Evolutionary conservation across 2,797 vertebrate genomes (phyloP).

Genomic region (Pseudocheirus occidentalis): DNA sequence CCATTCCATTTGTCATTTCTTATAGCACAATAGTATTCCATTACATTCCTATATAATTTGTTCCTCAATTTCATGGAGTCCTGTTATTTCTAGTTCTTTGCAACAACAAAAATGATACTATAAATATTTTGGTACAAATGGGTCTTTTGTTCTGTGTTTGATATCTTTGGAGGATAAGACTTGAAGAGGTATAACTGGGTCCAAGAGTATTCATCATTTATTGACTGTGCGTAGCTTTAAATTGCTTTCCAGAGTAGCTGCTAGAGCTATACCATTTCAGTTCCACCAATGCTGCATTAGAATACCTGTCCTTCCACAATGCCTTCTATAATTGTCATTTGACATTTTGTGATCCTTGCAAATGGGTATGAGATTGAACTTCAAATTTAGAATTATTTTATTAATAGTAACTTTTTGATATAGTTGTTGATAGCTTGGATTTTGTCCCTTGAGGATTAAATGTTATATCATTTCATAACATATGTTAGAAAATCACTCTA

Average conservation of each 20-base stretch:
- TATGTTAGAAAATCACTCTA: not conserved
- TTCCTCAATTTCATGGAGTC: not conserved
- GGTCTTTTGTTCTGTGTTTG: not conserved
- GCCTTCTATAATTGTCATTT: not conserved
- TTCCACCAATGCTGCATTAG: not conserved
- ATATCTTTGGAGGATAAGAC: not conserved
- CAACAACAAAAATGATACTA: not conserved
- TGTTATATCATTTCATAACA: not conserved
- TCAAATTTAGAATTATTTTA: not conserved
- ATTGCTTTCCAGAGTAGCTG: not conserved
- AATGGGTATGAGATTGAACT: not conserved
- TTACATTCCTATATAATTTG: not conserved
- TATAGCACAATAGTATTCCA: not conserved
- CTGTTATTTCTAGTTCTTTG: not conserved
- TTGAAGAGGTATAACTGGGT: not conserved
- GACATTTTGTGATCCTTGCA: not conserved
- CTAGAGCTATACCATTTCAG: not conserved
- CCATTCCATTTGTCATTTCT: not conserved
- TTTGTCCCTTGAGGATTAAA: not conserved
- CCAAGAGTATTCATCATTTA: not conserved
- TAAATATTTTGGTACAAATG: not conserved
- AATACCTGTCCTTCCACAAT: not conserved
- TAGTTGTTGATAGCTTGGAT: not conserved
- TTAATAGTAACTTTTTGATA: not conserved
- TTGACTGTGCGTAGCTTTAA: not conserved